Evolutionary conservation across 2,888 invertebrate species (phyloP).

Genomic region (Chaitophorus viminalis): DNA sequence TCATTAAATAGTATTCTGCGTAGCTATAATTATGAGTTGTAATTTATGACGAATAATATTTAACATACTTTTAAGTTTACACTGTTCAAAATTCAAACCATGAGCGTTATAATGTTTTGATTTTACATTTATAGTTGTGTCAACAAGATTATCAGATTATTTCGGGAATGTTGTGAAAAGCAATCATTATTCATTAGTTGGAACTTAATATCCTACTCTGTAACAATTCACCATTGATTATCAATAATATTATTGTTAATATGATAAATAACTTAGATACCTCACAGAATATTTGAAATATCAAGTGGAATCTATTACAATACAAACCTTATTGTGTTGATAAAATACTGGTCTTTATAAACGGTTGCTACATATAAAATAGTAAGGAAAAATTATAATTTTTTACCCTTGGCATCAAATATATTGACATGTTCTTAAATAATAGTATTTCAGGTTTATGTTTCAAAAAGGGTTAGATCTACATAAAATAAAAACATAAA

Average conservation of each 20-base stretch:
- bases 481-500: slow-evolving; percentile 23
- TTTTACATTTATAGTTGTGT: too few species aligned
- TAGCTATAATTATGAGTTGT: too few species aligned
- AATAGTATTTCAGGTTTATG: not conserved
- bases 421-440: not conserved
- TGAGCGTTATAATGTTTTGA: too few species aligned
- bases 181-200: too few species aligned
- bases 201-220: not conserved
- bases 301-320: not conserved
- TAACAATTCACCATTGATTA: not conserved
- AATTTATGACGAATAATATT: too few species aligned
- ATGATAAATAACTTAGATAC: not conserved
- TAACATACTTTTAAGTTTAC: too few species aligned
- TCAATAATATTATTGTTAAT: not conserved
- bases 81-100: too few species aligned
- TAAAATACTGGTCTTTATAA: not conserved
- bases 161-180: not conserved
- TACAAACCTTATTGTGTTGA: not conserved
- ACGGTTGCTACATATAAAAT: not conserved
- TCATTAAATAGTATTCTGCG: too few species aligned
- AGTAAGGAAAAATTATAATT: not conserved
- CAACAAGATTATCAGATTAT: not conserved
- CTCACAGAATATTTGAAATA: not conserved
- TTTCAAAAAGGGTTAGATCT: not conserved
- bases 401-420: not conserved